A percentile compares a stretch with the other conserved stretches of the same genome.
Evolutionary conservation across 2,797 vertebrate genomes (phyloP).

Genomic region (Diplodus puntazzo): DNA sequence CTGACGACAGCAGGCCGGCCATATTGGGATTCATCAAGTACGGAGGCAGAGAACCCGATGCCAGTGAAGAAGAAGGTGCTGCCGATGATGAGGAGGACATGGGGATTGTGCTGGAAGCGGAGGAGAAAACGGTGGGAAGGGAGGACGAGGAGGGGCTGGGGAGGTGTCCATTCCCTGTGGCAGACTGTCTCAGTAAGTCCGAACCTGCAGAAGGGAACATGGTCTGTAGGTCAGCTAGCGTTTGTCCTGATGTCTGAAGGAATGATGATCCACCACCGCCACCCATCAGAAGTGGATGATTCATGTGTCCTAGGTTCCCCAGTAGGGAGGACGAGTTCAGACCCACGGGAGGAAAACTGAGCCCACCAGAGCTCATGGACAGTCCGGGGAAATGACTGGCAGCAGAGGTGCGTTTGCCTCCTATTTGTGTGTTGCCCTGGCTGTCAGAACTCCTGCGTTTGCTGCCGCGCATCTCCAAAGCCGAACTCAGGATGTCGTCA

Average conservation of each 20-base stretch:
- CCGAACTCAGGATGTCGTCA: slow-evolving; percentile 79
- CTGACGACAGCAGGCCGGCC: slow-evolving; percentile 90
- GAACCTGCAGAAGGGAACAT: slow-evolving; percentile 92
- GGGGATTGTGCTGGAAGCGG: slow-evolving; percentile 88
- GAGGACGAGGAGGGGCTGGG: slow-evolving; percentile 90
- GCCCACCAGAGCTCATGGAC: slow-evolving; percentile 87
- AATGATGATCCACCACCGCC: slow-evolving; percentile 90
- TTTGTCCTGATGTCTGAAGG: slow-evolving; percentile 92
- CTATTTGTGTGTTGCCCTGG: slow-evolving; percentile 84
- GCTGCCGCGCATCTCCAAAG: slow-evolving; percentile 88
- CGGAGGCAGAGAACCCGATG: slow-evolving; percentile 89
- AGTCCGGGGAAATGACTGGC: slow-evolving; percentile 87
- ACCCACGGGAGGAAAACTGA: slow-evolving; percentile 89
- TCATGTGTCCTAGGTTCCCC: slow-evolving; percentile 90
- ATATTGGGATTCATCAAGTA: slow-evolving; percentile 95
- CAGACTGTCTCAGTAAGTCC: slow-evolving; percentile 88
- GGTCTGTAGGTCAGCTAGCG: slow-evolving; percentile 92
- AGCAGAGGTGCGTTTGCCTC: slow-evolving; percentile 86
- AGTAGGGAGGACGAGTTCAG: slow-evolving; percentile 89
- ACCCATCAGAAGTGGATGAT: slow-evolving; percentile 91
- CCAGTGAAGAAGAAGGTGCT: slow-evolving; percentile 87
- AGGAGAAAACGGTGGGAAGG: slow-evolving; percentile 67
- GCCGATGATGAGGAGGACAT: slow-evolving; percentile 87
- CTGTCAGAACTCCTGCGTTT: slow-evolving; percentile 90
- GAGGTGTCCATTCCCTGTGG: slow-evolving; percentile 86